Percentiles rank a stretch among this genome's conserved stretches.
phyloP scores from a whole-genome alignment of 1,140 invertebrate genomes.

The Rhagoletis zephyria region DNA sequence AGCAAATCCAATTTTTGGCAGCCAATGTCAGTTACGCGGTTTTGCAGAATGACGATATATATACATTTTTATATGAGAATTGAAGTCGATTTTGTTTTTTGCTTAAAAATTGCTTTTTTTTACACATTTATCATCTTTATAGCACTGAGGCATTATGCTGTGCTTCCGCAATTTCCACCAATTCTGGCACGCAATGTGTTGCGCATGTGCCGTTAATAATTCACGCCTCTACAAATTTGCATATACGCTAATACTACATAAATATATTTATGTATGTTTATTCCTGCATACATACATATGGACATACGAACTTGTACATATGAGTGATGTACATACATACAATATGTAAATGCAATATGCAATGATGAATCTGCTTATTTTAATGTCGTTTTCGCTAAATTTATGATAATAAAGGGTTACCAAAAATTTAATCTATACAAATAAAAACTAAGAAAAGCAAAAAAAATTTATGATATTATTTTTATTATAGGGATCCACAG shows the following conservation, averaged over 20 bases:
- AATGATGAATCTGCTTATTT: background rate
- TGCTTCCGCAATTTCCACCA: conserved; percentile 28
- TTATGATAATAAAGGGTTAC: conserved; percentile 41
- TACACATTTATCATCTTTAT: conserved; percentile 20
- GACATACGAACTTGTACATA: background rate
- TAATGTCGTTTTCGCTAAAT: conserved; percentile 30
- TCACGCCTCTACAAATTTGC: conserved; percentile 9
- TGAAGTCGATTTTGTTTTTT: too few species aligned
- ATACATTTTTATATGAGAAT: too few species aligned
- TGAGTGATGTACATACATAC: background rate
- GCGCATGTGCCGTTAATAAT: conserved; percentile 39
- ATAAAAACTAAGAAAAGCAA: too few species aligned
- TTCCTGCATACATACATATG: background rate
- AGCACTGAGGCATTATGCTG: background rate
- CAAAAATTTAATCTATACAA: background rate
- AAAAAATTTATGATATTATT: too few species aligned
- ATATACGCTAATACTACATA: background rate
- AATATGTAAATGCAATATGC: background rate
- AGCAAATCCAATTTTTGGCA: too few species aligned
- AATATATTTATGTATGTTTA: background rate
- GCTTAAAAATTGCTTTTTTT: background rate
- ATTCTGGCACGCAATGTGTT: conserved; percentile 33
- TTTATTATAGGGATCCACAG: too few species aligned
- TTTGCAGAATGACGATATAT: too few species aligned
- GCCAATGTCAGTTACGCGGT: too few species aligned